These are phyloP conservation scores for Poecilus cupreus DNA, from an alignment of 2,888 invertebrate genomes.

Conservation along the genomic window DNA sequence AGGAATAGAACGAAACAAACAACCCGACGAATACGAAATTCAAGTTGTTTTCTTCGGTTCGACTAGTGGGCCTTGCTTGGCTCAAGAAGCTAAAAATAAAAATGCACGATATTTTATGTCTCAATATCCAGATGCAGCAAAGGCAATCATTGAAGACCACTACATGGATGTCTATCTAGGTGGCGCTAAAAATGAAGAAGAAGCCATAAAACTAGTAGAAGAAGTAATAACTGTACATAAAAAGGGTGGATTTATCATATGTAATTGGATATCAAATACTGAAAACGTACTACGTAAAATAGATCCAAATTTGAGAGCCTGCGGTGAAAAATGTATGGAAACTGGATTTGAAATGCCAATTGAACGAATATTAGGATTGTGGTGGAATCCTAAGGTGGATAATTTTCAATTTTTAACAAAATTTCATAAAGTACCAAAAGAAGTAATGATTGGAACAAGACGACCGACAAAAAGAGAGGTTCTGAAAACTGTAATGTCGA, in stretches of 20 bases:
- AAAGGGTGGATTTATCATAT: not conserved
- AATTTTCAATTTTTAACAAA: too few species aligned
- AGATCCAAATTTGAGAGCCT: not conserved
- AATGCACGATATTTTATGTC: slow-evolving; percentile 56
- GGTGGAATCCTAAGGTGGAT: too few species aligned
- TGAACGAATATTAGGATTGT: too few species aligned
- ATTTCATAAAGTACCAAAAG: too few species aligned
- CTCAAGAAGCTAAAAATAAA: too few species aligned
- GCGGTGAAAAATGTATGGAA: too few species aligned
- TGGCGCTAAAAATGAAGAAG: slow-evolving; percentile 57
- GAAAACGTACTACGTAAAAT: not conserved
- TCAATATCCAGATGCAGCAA: slow-evolving; percentile 56
- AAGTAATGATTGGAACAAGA: too few species aligned
- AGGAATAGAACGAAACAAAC: slow-evolving; percentile 54
- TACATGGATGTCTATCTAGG: slow-evolving; percentile 64
- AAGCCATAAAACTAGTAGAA: slow-evolving; percentile 54
- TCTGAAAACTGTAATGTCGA: too few species aligned
- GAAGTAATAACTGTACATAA: not conserved
- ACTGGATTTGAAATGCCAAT: too few species aligned
- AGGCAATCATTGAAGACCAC: slow-evolving; percentile 47
- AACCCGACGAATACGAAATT: slow-evolving; percentile 53
- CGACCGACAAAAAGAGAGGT: too few species aligned
- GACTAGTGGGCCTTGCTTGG: too few species aligned
- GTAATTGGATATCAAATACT: slow-evolving; percentile 61
- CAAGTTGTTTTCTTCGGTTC: too few species aligned